Conservation (phyloP, 2,113 vertebrate genomes). For the Alaudala cheleensis region DNA sequence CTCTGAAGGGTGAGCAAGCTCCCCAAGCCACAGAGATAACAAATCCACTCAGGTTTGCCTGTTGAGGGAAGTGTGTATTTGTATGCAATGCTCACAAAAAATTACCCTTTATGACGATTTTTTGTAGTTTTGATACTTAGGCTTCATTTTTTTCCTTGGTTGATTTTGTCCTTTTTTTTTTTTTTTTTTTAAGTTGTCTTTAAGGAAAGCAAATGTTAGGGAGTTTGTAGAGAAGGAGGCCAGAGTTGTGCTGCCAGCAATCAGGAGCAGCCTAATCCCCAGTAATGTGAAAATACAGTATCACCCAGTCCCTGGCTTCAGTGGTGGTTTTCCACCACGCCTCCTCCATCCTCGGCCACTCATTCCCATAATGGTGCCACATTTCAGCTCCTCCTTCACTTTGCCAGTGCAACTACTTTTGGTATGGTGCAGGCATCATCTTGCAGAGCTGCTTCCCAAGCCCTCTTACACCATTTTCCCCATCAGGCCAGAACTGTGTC, state of each 20-base stretch:
- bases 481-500: background rate
- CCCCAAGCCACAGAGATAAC: no score
- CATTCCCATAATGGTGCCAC: fast-evolving
- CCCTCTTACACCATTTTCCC: background rate
- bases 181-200: background rate
- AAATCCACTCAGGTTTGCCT: background rate
- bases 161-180: background rate
- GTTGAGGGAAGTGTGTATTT: background rate
- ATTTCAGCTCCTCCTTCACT: background rate
- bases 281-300: background rate
- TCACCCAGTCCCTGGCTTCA: background rate
- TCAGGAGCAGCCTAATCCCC: background rate
- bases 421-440: background rate
- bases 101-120: background rate
- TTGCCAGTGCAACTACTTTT: background rate
- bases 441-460: background rate
- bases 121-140: background rate
- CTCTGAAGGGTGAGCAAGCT: background rate
- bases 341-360: background rate
- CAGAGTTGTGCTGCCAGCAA: background rate
- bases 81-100: background rate
- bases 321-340: background rate
- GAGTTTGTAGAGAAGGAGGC: background rate
- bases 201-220: background rate
- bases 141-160: background rate